A percentile compares a stretch with the other conserved stretches of the same genome.
Evolutionary conservation across 30 jellyfish, hydroid and myxozoan species (phyloP).

Genomic region (Morbakka virulenta): DNA sequence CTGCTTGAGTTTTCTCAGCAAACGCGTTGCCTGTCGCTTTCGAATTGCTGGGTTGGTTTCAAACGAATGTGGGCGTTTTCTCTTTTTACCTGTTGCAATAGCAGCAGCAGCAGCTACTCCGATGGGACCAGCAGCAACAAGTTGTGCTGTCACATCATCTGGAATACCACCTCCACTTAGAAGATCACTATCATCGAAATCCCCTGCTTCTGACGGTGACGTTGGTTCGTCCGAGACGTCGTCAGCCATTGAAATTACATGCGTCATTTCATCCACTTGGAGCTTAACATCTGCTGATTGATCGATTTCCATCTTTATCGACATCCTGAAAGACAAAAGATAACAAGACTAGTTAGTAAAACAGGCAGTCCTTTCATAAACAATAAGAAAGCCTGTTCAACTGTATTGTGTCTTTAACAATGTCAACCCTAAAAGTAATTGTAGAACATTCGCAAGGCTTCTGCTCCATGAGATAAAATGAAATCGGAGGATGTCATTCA

Average conservation of each 20-base stretch:
- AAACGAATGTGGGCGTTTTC: slow-evolving; percentile 79
- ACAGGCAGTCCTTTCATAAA: no score
- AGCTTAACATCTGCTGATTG: slow-evolving; percentile 76
- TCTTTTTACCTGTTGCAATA: slow-evolving; percentile 80
- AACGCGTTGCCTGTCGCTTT: slow-evolving; percentile 98
- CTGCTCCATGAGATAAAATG: no score
- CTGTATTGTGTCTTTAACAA: no score
- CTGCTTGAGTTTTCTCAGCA: slow-evolving; percentile 80
- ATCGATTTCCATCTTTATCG: slow-evolving; percentile 91
- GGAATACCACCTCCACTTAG: slow-evolving; percentile 83
- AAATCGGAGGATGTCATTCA: no score
- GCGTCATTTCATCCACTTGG: slow-evolving; percentile 76
- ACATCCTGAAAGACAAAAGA: no score
- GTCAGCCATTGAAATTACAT: slow-evolving; percentile 89
- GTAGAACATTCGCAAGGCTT: no score
- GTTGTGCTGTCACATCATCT: slow-evolving; percentile 95
- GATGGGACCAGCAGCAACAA: slow-evolving; percentile 97
- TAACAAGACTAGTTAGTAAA: no score
- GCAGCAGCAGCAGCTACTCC: slow-evolving; percentile 99
- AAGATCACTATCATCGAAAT: slow-evolving; percentile 90
- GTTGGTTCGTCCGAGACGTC: slow-evolving; percentile 97
- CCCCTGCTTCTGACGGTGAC: slow-evolving; percentile 92
- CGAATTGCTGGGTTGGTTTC: slow-evolving; percentile 98
- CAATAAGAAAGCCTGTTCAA: no score
- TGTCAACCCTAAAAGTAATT: no score